A percentile compares a stretch with the other conserved stretches of the same genome.
Conservation (phyloP, 1,140 invertebrate genomes). For the Saccostrea cuccullata region DNA sequence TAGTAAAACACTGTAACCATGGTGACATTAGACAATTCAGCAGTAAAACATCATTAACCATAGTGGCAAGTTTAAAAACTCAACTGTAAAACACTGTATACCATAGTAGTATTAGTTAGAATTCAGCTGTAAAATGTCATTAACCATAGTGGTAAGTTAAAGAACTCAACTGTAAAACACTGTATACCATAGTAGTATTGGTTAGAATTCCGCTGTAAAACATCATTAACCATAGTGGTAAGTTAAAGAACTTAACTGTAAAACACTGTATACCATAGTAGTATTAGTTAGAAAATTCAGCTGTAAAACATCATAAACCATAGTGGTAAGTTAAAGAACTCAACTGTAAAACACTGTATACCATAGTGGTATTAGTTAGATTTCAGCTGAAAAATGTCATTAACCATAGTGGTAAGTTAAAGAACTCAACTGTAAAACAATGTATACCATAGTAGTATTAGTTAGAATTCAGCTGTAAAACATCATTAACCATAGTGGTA, state of each 20-base stretch:
- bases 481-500: too few relatives aligned
- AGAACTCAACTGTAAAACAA: too few relatives aligned
- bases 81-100: neutral
- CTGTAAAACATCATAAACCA: neutral
- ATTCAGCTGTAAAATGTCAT: neutral
- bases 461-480: too few relatives aligned
- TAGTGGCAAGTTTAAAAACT: neutral
- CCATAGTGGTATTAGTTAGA: slow-evolving; percentile 83
- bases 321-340: neutral
- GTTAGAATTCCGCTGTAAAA: neutral
- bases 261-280: neutral
- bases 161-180: neutral
- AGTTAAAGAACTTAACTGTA: neutral
- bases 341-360: slow-evolving; percentile 83
- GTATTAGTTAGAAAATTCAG: neutral
- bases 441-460: too few relatives aligned
- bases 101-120: neutral
- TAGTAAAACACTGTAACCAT: slow-evolving; percentile 84
- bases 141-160: neutral
- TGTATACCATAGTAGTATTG: neutral
- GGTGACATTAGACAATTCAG: slow-evolving; percentile 80
- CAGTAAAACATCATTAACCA: neutral
- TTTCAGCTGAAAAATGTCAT: neutral
- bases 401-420: too few relatives aligned
- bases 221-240: neutral